phyloP scores from a whole-genome alignment of 2,888 invertebrate species.

The Corbicula japonica region DNA sequence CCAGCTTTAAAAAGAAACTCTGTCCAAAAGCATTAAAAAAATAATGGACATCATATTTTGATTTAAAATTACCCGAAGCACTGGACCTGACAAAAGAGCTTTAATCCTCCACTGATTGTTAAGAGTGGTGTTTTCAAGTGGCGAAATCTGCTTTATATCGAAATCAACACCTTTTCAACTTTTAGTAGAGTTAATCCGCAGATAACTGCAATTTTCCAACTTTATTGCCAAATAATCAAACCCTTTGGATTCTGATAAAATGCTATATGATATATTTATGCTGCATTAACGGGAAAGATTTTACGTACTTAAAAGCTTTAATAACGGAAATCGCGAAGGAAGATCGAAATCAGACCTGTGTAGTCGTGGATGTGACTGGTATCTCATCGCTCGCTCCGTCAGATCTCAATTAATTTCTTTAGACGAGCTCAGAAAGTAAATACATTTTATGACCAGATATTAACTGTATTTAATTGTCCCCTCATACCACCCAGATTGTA shows the following conservation, averaged over 20 bases:
- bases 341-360: constrained; percentile 27
- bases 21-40: no score
- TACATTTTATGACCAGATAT: constrained; percentile 22
- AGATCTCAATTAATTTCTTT: constrained; percentile 9
- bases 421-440: constrained; percentile 8
- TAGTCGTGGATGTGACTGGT: not conserved
- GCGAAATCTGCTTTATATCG: no score
- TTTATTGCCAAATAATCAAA: not conserved
- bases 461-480: constrained; percentile 11
- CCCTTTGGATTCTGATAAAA: not conserved
- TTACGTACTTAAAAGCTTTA: not conserved
- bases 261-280: constrained; percentile 19
- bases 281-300: constrained; percentile 10
- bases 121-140: no score
- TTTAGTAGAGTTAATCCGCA: no score
- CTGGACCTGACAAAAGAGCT: no score
- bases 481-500: constrained; percentile 10
- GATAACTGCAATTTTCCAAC: no score
- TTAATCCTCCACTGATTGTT: no score
- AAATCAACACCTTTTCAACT: no score
- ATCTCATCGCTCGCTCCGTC: not conserved
- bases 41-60: no score
- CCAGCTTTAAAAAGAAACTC: no score
- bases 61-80: no score
- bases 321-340: constrained; percentile 16